Base-by-base conservation (phyloP, 2,888 invertebrate genomes). In the Xanthorhoe designata region DNA sequence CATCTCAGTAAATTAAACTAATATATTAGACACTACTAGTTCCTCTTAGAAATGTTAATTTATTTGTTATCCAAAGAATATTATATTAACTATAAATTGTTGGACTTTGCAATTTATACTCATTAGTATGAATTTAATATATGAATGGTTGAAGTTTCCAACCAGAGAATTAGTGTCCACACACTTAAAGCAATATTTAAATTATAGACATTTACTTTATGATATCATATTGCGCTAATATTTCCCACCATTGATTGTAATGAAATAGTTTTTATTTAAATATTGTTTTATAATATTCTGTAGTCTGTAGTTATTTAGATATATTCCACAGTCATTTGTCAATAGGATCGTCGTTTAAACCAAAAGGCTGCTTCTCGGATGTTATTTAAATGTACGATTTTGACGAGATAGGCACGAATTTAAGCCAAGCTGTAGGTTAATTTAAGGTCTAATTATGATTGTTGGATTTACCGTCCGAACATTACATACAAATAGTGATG, bases 321-420 rank as follows among this genome's bases (percentile, higher is more conserved):
- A 87, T 93, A 92, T 92, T 93, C 92, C 93, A 93, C 93, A 92
- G 93, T 93, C 93, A 92, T 92, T 86, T 84, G 82, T 81, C 76
- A 86, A 82, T 86, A 88, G 85, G 84, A 86, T 86, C 71, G 78
- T 90, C 82, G 81, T 90, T 89, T 86, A 82, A 90, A 90, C 88
- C 87, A 90, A 92, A 92, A 92, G 91, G 90, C 92, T 92, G 92
- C 92, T 92, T 92, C 90, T 92, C 89, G 84, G 89, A 91, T 88
- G 90, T 90, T 91, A 86, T 88, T 85, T 87, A 88, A 88, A 86
- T 84, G 84, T 85, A 89, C 81, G 83, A 87, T 87, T 86, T 87
- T 86, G 89, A 90, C 87, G 89, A 91, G 89, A 88, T 83, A 81
- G 90, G 92, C 91, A 92, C 88, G 89, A 92, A 92, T 92, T 92